These are phyloP conservation scores for Nycticryphes semicollaris DNA, from an alignment of 2,113 vertebrate species.

Conservation along the genomic window DNA sequence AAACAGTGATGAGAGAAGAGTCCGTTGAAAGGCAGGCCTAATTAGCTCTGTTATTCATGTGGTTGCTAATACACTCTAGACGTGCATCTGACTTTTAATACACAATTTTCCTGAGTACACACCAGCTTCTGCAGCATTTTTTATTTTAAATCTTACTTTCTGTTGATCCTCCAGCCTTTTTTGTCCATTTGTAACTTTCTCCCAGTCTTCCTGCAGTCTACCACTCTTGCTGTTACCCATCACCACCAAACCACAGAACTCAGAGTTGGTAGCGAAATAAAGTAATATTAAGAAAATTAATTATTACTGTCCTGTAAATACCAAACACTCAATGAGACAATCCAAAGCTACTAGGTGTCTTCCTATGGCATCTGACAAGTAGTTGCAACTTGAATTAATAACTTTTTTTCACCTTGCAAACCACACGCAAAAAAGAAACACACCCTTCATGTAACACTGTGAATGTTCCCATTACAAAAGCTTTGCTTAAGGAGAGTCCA, in stretches of 20 bases:
- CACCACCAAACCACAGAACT: background rate
- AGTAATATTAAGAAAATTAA: background rate
- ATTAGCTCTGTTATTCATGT: background rate
- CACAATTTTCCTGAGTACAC: background rate
- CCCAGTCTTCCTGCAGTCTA: background rate
- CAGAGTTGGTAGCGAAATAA: background rate
- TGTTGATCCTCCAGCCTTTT: background rate
- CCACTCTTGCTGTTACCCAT: background rate
- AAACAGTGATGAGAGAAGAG: background rate
- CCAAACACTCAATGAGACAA: background rate
- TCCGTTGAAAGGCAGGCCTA: background rate
- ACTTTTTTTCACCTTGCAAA: background rate
- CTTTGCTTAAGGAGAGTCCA: background rate
- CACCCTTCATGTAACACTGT: background rate
- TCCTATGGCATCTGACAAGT: background rate
- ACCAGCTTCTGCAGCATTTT: background rate
- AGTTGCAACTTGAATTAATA: background rate
- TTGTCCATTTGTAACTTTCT: background rate
- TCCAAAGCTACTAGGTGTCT: background rate
- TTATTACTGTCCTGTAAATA: background rate
- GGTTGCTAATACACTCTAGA: background rate
- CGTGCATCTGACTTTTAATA: background rate
- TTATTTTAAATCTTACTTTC: background rate
- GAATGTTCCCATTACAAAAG: background rate
- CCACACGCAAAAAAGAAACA: background rate